These are phyloP conservation scores for Gambusia affinis DNA, from an alignment of 2,113 vertebrate genomes.

Conservation along the genomic window DNA sequence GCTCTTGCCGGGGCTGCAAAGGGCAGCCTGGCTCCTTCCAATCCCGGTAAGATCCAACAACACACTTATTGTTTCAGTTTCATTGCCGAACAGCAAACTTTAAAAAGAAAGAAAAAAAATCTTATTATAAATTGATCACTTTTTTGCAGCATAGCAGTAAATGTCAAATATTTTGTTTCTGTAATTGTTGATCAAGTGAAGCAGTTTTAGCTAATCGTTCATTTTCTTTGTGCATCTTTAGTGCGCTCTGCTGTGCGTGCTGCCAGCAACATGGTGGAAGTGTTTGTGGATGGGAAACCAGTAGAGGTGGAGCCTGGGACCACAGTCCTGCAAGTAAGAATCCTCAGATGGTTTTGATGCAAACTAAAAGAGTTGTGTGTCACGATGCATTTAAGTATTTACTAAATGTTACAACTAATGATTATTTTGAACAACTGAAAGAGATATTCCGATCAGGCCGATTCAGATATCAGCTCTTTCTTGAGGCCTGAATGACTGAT, in stretches of 20 bases:
- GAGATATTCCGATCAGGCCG: too few relatives aligned
- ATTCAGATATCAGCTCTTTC: too few relatives aligned
- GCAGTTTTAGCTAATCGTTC: not conserved
- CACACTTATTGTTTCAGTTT: not conserved
- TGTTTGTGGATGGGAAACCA: constrained; percentile 96
- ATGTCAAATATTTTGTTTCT: too few relatives aligned
- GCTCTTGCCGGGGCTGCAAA: constrained; percentile 82
- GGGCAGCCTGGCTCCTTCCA: constrained; percentile 70
- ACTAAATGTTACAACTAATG: not conserved
- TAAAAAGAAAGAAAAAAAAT: too few relatives aligned
- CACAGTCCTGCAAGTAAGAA: constrained; percentile 91
- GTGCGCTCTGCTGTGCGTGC: constrained; percentile 84
- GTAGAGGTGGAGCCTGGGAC: constrained; percentile 93
- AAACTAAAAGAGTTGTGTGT: not conserved
- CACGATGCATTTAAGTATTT: not conserved
- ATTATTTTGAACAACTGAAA: not conserved
- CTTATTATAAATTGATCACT: too few relatives aligned
- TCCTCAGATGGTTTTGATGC: not conserved
- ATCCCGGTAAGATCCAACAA: constrained; percentile 78
- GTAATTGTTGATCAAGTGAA: not conserved
- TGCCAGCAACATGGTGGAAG: constrained; percentile 92
- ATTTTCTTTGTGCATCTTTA: constrained; percentile 47
- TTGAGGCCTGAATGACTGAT: too few relatives aligned
- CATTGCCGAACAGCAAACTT: too few relatives aligned
- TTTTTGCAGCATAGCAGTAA: too few relatives aligned